Conservation (phyloP, 2,113 vertebrate species). For the Eulemur macaco region DNA sequence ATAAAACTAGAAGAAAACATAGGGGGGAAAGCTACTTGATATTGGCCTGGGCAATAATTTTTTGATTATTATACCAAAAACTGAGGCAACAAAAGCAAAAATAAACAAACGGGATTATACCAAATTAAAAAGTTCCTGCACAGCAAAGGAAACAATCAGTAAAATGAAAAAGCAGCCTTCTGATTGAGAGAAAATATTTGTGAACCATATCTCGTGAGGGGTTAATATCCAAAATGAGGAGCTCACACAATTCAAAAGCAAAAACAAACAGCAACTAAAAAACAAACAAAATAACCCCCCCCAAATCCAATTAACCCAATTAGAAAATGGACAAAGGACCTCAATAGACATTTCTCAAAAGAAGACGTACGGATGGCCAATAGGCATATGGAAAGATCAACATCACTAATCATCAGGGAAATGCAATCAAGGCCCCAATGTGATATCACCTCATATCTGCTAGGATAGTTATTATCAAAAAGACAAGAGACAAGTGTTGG, state of each 20-base stretch:
- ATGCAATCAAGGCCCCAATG: not conserved
- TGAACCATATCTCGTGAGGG: not conserved
- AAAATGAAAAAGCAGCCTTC: not conserved
- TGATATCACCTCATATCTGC: not conserved
- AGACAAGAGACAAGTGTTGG: not conserved
- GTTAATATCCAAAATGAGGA: not conserved
- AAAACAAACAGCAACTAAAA: not conserved
- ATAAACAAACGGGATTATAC: not conserved
- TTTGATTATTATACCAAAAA: not conserved
- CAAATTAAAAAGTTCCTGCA: not conserved
- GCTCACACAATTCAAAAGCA: not conserved
- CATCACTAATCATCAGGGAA: not conserved
- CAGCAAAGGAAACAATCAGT: not conserved
- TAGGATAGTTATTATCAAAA: not conserved
- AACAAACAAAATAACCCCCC: not conserved
- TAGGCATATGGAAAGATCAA: not conserved
- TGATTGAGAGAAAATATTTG: not conserved
- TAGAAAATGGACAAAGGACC: not conserved
- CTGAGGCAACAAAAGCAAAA: not conserved
- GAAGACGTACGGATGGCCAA: not conserved
- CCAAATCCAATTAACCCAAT: not conserved
- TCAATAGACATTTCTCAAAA: not conserved
- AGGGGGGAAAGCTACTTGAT: too few species aligned
- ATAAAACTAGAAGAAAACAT: too few species aligned
- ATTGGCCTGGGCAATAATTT: too few species aligned